phyloP scores from a whole-genome alignment of 2,888 invertebrate genomes.

The Boloria euphrosyne region DNA sequence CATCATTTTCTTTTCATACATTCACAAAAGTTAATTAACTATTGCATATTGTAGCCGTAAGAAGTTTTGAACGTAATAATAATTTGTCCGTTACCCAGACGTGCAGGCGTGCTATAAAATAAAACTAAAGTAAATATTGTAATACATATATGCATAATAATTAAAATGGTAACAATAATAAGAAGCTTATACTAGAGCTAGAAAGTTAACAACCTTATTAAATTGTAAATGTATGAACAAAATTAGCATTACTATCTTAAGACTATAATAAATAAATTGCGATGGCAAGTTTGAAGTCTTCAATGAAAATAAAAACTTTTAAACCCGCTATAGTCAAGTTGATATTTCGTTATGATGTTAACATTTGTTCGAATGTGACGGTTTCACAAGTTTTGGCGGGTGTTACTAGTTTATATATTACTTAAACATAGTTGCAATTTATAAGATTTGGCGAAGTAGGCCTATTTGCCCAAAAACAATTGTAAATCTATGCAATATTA shows the following conservation, averaged over 20 bases:
- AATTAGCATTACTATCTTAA: constrained; percentile 47
- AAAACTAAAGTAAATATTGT: constrained; percentile 5
- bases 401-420: not conserved
- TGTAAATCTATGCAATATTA: constrained; percentile 3
- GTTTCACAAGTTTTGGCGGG: not conserved
- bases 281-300: constrained; percentile 48
- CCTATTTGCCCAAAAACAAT: not conserved
- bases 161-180: constrained; percentile 61
- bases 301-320: not conserved
- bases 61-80: too few relatives aligned
- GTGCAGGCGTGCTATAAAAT: not conserved
- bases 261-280: constrained; percentile 67
- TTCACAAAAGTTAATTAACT: too few relatives aligned
- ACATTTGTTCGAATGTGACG: too few relatives aligned
- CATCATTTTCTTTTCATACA: too few relatives aligned
- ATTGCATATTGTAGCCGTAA: too few relatives aligned
- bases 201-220: constrained; percentile 39
- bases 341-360: not conserved
- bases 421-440: constrained; percentile 13
- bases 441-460: not conserved
- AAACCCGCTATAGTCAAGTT: not conserved
- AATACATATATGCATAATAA: constrained; percentile 37
- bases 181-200: constrained; percentile 42
- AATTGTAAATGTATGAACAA: constrained; percentile 8
- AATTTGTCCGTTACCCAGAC: too few relatives aligned